phyloP scores from a whole-genome alignment of 2,113 vertebrate genomes.

The Heloderma charlesbogerti region DNA sequence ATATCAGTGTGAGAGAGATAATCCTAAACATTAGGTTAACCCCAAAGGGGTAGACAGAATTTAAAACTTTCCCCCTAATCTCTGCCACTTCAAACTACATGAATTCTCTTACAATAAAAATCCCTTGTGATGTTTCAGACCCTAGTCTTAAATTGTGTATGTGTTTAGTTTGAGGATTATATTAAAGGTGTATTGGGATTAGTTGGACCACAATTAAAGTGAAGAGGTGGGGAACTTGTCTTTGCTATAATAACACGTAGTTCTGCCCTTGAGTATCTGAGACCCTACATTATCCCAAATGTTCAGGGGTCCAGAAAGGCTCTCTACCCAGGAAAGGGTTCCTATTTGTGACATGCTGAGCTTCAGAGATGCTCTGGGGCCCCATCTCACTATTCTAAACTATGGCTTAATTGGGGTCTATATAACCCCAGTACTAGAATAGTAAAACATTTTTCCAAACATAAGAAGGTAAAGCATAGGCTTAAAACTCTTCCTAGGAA shows the following conservation, averaged over 20 bases:
- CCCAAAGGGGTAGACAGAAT: not conserved
- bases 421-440: not conserved
- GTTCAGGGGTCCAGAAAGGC: not conserved
- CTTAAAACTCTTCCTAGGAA: not conserved
- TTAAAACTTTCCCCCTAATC: not conserved
- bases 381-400: not conserved
- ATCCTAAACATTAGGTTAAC: not conserved
- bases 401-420: not conserved
- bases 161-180: not conserved
- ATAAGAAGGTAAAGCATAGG: not conserved
- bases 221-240: too few species aligned
- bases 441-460: not conserved
- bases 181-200: not conserved
- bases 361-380: not conserved
- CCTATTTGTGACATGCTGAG: not conserved
- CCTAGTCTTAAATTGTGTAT: not conserved
- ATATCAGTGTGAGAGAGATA: not conserved
- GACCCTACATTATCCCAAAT: not conserved
- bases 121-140: not conserved
- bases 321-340: not conserved
- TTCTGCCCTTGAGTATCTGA: too few species aligned
- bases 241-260: too few species aligned
- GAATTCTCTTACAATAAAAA: not conserved
- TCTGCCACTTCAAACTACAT: not conserved
- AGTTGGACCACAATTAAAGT: not conserved